Base-by-base conservation (phyloP, 1,140 invertebrate genomes). In the Drosophila seguyi region DNA sequence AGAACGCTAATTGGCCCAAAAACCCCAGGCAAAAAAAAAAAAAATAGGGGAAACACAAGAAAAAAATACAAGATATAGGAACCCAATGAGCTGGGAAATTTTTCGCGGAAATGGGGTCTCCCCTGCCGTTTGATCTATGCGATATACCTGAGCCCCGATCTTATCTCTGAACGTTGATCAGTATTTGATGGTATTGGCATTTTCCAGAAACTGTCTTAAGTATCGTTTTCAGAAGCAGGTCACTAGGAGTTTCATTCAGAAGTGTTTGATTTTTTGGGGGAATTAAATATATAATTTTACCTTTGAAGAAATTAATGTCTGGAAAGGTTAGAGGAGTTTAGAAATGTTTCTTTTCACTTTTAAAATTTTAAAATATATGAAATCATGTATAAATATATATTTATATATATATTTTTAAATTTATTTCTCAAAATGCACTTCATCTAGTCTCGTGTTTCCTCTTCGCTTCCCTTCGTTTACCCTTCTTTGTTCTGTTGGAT, bases 1-100 rank as follows among this genome's bases (percentile, higher is more conserved):
- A 90, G 85, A 90, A 81, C 85, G 81, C 85, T 90, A 90, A 90
- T 90, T 90, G 85, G 86, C 67, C 56, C 34, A 58, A 63, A 56
- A 53, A 3, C 4, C 4, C 18, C 4, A 20, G 20, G 20, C 50
- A 57, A 53, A 25, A 42, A 50, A 38, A 50, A 38, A 52, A 31
- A 36, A 6, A 36, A 27, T 16, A 52, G 0, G 27, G 14, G 14
- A 25, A 14, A 25, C 10, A 50, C 39, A n/a, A 4, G 8, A n/a
- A 25, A 41, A 44, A 61, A 62, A 14, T 22, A 13, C 6, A 25
- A 2, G 25, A 4, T 25, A 47, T 1, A 6, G 45, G 14, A 41
- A 41, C 10, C 45, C 69, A 41, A n/a, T 75, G 75, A 81, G 75
- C 60, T 81, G 82, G 53, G 75, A 79, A 81, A 77, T 85, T 85